Conservation (phyloP, 2,113 vertebrate genomes). For the Mormyrus lacerda region DNA sequence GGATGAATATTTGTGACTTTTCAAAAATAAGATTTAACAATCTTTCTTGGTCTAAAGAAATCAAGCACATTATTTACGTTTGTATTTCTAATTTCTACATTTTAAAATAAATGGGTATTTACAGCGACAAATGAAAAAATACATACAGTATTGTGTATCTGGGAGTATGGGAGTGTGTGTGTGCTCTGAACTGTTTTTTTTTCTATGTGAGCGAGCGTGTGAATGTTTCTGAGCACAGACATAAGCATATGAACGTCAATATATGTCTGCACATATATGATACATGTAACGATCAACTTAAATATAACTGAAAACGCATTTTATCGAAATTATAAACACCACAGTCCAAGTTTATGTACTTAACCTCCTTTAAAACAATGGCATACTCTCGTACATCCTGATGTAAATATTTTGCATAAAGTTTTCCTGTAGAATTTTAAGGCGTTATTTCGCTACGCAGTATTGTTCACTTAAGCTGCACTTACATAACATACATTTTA, state of each 20-base stretch:
- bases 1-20: neutral
- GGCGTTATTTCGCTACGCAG: neutral
- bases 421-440: neutral
- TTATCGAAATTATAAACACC: neutral
- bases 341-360: neutral
- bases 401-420: neutral
- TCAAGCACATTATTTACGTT: neutral
- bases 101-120: neutral
- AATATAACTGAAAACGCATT: neutral
- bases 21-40: neutral
- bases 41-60: neutral
- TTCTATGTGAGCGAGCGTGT: neutral
- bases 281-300: neutral
- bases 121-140: neutral
- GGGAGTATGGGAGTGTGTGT: conserved; percentile 8
- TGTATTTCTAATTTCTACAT: neutral
- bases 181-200: neutral
- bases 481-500: neutral
- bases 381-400: neutral
- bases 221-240: neutral
- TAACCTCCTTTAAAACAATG: neutral
- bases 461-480: neutral
- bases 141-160: neutral
- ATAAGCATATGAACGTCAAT: neutral
- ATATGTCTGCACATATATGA: neutral